Conservation (phyloP, 2,797 vertebrate species). For the Lagocephalus sceleratus region DNA sequence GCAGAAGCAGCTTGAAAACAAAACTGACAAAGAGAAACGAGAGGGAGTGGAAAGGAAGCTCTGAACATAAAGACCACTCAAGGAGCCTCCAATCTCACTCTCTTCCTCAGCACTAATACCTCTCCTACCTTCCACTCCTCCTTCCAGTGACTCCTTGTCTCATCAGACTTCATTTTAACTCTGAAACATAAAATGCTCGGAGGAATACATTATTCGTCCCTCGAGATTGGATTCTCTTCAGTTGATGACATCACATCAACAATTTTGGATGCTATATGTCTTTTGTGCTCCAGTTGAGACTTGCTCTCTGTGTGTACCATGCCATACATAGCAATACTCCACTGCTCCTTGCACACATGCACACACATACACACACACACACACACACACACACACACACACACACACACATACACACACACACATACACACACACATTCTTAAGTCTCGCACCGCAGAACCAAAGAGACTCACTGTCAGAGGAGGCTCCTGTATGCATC, state of each 20-base stretch:
- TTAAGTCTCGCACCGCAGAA: background rate
- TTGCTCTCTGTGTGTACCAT: conserved; percentile 33
- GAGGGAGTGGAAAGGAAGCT: too few species aligned
- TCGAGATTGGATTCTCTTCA: conserved; percentile 12
- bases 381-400: conserved; percentile 1
- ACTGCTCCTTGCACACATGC: background rate
- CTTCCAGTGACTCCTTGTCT: too few species aligned
- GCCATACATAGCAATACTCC: conserved; percentile 31
- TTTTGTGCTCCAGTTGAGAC: conserved; percentile 39
- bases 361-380: background rate
- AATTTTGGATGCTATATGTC: background rate
- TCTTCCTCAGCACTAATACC: too few species aligned
- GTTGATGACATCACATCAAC: conserved; percentile 28
- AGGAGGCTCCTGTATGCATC: conserved; percentile 56
- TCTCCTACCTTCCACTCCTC: too few species aligned
- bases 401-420: conserved; percentile 1
- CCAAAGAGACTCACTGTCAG: conserved; percentile 52
- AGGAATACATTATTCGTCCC: conserved; percentile 7
- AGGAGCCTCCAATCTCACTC: too few species aligned
- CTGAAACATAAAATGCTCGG: background rate
- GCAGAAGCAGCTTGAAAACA: too few species aligned
- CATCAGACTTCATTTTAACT: too few species aligned
- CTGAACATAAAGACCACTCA: too few species aligned
- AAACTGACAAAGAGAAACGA: too few species aligned
- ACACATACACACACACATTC: conserved; percentile 1